Evolutionary conservation across 2,797 vertebrate genomes (phyloP).

Genomic region (Malacoctenus gilli): DNA sequence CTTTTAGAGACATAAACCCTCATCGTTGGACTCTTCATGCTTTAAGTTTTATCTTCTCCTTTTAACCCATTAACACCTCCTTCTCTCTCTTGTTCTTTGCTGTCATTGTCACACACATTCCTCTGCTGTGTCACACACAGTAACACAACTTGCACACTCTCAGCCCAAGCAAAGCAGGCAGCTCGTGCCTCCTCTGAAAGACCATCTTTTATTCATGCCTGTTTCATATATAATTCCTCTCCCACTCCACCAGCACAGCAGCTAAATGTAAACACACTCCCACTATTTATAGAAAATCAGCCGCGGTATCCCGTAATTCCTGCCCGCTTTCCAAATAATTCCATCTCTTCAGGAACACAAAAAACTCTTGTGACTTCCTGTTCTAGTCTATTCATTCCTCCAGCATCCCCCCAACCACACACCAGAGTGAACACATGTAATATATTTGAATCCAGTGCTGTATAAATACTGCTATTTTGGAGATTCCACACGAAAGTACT

Average conservation of each 20-base stretch:
- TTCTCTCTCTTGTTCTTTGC: too few relatives aligned
- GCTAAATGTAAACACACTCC: constrained; percentile 56
- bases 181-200: constrained; percentile 38
- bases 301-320: constrained; percentile 12
- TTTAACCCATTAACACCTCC: constrained; percentile 6
- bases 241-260: constrained; percentile 18
- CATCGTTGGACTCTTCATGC: background rate
- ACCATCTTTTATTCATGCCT: constrained; percentile 68
- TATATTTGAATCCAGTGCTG: too few relatives aligned
- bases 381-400: constrained; percentile 16
- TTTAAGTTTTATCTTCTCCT: background rate
- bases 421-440: background rate
- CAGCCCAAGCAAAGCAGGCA: constrained; percentile 18
- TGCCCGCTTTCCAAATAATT: background rate
- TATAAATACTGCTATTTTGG: too few relatives aligned
- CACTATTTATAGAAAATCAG: constrained; percentile 61
- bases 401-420: background rate
- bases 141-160: constrained; percentile 17
- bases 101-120: constrained; percentile 23
- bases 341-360: constrained; percentile 46
- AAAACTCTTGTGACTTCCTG: constrained; percentile 1
- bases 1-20: background rate
- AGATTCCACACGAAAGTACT: too few relatives aligned
- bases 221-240: constrained; percentile 57
- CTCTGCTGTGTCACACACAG: constrained; percentile 13